Percentiles rank a stretch among this genome's conserved stretches.
These are phyloP conservation scores for rabbit (Oryctolagus cuniculus) DNA, from an alignment of 2,113 vertebrate genomes.

Conservation along the genomic window mOryCun1.1 NC_091452.1:7982501-7983000, in stretches of 20 bases:
- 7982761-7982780: background rate
- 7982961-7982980: constrained; percentile 6
- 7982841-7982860: background rate
- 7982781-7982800: background rate
- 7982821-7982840: background rate
- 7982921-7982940: background rate
- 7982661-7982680: too few relatives aligned
- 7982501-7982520: constrained; percentile 57
- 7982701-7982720: background rate
- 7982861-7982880: background rate
- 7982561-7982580: background rate
- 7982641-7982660: background rate
- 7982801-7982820: background rate
- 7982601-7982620: constrained; percentile 23
- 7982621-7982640: constrained; percentile 45
- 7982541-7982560: background rate
- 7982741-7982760: constrained; percentile 27
- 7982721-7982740: background rate
- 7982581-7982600: background rate
- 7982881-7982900: background rate
- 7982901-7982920: background rate
- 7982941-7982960: background rate
- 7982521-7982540: background rate
- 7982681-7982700: background rate
- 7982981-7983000: background rate